Percentiles rank a stretch among this genome's conserved stretches.
phyloP scores from a whole-genome alignment of 2,797 vertebrate genomes.

The Hipposideros larvatus region DNA sequence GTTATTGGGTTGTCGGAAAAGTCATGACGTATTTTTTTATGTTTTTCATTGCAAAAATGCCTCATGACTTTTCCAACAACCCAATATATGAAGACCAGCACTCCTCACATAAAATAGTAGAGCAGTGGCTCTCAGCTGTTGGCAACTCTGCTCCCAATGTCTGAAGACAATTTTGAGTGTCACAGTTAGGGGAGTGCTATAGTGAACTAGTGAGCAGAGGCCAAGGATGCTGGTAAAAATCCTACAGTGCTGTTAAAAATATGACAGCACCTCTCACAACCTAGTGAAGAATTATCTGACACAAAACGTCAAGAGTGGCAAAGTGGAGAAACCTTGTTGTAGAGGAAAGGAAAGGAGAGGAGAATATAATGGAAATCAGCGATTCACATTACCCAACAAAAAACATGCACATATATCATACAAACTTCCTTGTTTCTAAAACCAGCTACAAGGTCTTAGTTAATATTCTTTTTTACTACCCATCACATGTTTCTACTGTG shows the following conservation, averaged over 20 bases:
- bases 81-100: background rate
- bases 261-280: background rate
- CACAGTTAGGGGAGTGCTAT: background rate
- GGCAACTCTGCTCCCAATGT: background rate
- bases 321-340: background rate
- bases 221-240: background rate
- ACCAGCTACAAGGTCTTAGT: background rate
- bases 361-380: background rate
- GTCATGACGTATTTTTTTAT: no score
- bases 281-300: background rate
- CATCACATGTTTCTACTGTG: background rate
- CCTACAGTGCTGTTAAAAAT: background rate
- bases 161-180: background rate
- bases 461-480: background rate
- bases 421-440: background rate
- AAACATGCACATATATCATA: background rate
- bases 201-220: background rate
- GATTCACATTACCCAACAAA: background rate
- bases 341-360: background rate
- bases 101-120: background rate
- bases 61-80: no score
- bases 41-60: no score
- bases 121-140: background rate
- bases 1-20: background rate
- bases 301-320: background rate